phyloP scores from a whole-genome alignment of 1,140 invertebrate species.

The Stenopsyche tienmushanensis region DNA sequence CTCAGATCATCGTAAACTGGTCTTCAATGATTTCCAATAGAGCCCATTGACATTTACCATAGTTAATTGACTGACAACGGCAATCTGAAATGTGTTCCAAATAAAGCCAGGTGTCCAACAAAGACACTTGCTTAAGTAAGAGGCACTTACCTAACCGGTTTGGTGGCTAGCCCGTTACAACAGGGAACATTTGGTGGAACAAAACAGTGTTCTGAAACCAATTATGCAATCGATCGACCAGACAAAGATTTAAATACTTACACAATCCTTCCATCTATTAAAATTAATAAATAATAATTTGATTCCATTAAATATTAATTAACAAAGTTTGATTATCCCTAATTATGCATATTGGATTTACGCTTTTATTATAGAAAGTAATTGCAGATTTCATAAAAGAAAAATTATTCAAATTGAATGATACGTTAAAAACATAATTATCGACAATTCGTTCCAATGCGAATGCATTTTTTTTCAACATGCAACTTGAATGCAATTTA shows the following conservation, averaged over 20 bases:
- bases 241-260: neutral
- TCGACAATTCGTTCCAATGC: too few relatives aligned
- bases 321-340: too few relatives aligned
- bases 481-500: conserved; percentile 13
- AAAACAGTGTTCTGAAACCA: neutral
- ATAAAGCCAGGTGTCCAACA: conserved; percentile 8
- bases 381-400: too few relatives aligned
- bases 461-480: too few relatives aligned
- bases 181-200: conserved; percentile 7
- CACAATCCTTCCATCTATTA: neutral
- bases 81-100: neutral
- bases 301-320: neutral
- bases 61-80: neutral
- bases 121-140: conserved; percentile 12
- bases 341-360: neutral
- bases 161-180: conserved; percentile 12
- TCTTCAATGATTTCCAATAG: neutral
- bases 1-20: too few relatives aligned
- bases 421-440: too few relatives aligned
- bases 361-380: neutral
- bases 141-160: conserved; percentile 20
- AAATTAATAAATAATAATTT: neutral
- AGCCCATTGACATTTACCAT: neutral
- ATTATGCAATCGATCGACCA: neutral
- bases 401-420: too few relatives aligned